Evolutionary conservation across 2,797 vertebrate species (phyloP).

Genomic region (Pseudochromis fuscus): DNA sequence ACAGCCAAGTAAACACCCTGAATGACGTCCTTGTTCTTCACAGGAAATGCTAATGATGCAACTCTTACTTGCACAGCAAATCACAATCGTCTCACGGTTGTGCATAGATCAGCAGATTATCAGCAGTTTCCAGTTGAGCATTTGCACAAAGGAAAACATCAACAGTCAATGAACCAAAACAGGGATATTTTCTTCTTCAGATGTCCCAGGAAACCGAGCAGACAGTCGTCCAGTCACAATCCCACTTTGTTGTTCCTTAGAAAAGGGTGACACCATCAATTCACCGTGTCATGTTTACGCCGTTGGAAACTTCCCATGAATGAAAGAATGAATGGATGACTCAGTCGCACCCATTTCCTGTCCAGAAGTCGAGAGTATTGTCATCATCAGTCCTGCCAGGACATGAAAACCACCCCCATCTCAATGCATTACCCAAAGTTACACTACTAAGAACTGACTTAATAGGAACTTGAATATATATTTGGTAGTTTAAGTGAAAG

Average conservation of each 20-base stretch:
- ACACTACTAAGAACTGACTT: not conserved
- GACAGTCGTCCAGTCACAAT: constrained; percentile 39
- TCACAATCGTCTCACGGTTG: not conserved
- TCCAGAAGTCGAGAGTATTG: not conserved
- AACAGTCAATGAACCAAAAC: constrained; percentile 1
- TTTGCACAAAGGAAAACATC: constrained; percentile 25
- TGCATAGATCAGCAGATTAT: not conserved
- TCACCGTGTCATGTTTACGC: constrained; percentile 22
- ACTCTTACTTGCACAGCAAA: not conserved
- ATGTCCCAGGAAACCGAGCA: constrained; percentile 49
- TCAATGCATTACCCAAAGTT: not conserved
- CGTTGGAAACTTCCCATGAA: constrained; percentile 14
- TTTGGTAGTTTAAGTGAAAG: no score
- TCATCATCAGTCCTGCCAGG: not conserved
- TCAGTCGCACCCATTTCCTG: constrained; percentile 32
- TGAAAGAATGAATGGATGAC: constrained; percentile 32
- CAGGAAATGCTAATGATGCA: not conserved
- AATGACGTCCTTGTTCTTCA: no score
- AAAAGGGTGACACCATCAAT: constrained; percentile 29
- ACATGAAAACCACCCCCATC: not conserved
- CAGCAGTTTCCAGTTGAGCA: not conserved
- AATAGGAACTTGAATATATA: no score
- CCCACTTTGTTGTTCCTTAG: constrained; percentile 12
- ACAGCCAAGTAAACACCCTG: no score
- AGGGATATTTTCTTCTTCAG: constrained; percentile 18